phyloP scores from a whole-genome alignment of 1,140 invertebrate species.

The Calosoma granatense region DNA sequence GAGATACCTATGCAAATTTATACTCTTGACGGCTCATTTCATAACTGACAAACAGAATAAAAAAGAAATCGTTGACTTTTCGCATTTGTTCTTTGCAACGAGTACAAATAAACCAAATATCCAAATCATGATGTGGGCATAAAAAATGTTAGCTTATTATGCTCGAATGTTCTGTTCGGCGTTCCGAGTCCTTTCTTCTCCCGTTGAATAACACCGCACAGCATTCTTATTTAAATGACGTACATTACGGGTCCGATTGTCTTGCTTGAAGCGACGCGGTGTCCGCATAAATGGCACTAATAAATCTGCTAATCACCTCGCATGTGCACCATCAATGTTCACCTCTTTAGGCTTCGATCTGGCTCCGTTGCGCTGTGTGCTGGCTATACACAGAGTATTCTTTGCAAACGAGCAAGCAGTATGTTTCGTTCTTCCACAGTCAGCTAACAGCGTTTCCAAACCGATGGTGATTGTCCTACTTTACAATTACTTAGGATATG shows the following conservation, averaged over 20 bases:
- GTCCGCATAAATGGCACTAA: conserved; percentile 2
- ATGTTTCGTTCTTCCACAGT: background rate
- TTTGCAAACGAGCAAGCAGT: background rate
- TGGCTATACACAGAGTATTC: no score
- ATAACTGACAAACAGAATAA: no score
- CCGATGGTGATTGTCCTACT: background rate
- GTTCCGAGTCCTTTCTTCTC: background rate
- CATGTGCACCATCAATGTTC: background rate
- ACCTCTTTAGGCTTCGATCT: background rate
- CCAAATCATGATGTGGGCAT: no score
- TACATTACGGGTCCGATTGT: conserved; percentile 2
- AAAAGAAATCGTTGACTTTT: no score
- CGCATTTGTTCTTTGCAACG: no score
- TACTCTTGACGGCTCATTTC: no score
- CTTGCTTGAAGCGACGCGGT: conserved; percentile 1
- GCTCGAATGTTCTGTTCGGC: no score
- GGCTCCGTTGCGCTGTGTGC: no score
- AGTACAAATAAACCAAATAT: no score
- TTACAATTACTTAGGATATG: background rate
- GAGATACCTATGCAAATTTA: no score
- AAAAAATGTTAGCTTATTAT: no score
- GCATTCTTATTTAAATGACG: conserved; percentile 8
- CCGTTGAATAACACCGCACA: background rate
- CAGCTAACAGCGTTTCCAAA: background rate
- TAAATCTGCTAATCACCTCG: conserved; percentile 7